Base-by-base conservation (phyloP, 92 coral and sea anemone genomes). In the Siderastrea radians region DNA sequence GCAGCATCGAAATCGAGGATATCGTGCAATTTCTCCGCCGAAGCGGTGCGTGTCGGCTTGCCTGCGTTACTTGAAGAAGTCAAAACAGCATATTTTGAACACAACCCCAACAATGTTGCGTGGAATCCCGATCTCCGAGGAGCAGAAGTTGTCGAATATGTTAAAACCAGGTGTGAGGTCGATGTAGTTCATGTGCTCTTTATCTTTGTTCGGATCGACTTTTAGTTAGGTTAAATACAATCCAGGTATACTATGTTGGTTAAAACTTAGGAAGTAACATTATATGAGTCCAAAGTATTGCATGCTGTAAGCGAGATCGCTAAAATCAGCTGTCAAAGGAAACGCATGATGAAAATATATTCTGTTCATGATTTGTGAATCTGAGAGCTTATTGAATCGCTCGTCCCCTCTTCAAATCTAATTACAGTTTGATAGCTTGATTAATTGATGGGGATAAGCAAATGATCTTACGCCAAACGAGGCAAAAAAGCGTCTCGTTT, bases 11-110 rank as follows among this genome's bases (percentile, higher is more conserved):
- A 49, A 12, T 47, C 46, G 60, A 8, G 79, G 15, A 38, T 38
- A 45, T 51, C 49, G 72, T 96, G 99, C 52, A n/a, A 49, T 55
- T 93, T 58, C 65, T 96, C 99, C 15, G 69, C 85, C 49, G 99
- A 96, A 52, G 99, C 99, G 0, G 51, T 78, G 57, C 81, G 95
- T 49, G 94, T 90, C 52, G 95, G 92, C n/a, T 91, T 96, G 88
- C 91, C 86, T 0, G 83, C 73, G 26, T 92, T 96, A 53, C 81
- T 96, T 13, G 83, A 90, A 8, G 92, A 92, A 77, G 95, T 91
- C 3, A 92, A 91, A 75, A 38, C 66, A 1, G 65, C 88, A 11
- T 96, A 89, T 77, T 96, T 80, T 76, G 79, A 84, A 26, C 81
- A 86, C 74, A 85, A 89, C 46, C 92, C 92, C 6, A 74, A 95